These are phyloP conservation scores for Heliconius hermathena DNA, from an alignment of 1,140 invertebrate genomes.

Conservation along the genomic window DNA sequence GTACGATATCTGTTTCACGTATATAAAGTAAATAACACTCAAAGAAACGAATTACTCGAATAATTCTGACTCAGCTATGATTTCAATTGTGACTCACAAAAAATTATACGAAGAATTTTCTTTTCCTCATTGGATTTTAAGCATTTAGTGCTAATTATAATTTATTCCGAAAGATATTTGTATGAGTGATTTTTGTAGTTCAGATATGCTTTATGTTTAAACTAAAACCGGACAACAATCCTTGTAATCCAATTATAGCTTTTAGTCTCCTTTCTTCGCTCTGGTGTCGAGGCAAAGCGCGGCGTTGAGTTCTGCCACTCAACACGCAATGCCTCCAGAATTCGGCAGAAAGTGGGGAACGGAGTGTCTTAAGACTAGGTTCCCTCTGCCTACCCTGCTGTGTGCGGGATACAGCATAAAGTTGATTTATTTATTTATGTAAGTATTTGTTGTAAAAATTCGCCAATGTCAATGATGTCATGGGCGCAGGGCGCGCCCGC, in stretches of 20 bases:
- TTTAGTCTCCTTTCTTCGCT: too few relatives aligned
- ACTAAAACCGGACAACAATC: too few relatives aligned
- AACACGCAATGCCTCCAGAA: too few relatives aligned
- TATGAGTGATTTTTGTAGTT: neutral
- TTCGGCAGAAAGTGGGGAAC: too few relatives aligned
- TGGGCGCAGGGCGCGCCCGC: neutral
- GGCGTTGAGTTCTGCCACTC: too few relatives aligned
- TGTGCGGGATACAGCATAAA: too few relatives aligned
- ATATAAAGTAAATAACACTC: neutral
- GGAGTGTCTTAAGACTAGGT: too few relatives aligned
- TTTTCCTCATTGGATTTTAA: neutral
- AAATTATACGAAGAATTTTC: neutral
- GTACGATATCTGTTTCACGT: neutral
- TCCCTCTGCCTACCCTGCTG: too few relatives aligned
- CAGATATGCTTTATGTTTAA: neutral
- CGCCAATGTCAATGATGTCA: slow-evolving; percentile 8
- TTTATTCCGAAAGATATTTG: neutral
- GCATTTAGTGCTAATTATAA: neutral
- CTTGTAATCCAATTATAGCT: neutral
- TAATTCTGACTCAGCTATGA: neutral
- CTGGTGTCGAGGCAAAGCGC: too few relatives aligned
- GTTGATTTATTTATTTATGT: too few relatives aligned
- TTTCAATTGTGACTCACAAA: neutral
- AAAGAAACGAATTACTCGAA: neutral
- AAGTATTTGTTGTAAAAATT: neutral